phyloP scores from a whole-genome alignment of 2,797 vertebrate species.

The Eulemur rubriventer region DNA sequence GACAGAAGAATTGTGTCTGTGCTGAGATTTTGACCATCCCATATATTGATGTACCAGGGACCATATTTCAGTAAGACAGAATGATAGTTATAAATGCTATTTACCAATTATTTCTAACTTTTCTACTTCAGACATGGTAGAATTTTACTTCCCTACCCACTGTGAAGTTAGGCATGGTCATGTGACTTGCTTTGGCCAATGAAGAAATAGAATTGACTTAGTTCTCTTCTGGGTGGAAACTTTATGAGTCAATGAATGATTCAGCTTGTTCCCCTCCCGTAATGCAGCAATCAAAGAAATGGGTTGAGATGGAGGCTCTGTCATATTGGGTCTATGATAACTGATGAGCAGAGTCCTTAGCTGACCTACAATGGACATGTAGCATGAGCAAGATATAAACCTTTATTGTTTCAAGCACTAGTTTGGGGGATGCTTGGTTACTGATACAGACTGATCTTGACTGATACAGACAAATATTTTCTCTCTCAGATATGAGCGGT shows the following conservation, averaged over 20 bases:
- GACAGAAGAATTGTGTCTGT: background rate
- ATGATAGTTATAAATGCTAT: background rate
- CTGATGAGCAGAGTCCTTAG: background rate
- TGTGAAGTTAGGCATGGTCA: background rate
- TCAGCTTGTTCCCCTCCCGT: background rate
- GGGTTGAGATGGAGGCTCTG: background rate
- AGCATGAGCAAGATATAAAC: constrained; percentile 18
- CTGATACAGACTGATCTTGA: background rate
- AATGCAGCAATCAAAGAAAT: background rate
- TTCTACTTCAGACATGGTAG: background rate
- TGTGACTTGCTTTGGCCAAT: background rate
- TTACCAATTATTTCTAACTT: constrained; percentile 6
- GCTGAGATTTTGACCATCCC: constrained; percentile 5
- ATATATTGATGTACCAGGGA: background rate
- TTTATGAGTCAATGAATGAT: background rate
- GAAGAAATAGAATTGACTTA: constrained; percentile 33
- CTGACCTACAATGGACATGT: background rate
- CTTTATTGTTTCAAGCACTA: background rate
- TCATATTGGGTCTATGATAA: background rate
- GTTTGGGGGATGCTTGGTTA: background rate
- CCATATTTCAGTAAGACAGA: background rate
- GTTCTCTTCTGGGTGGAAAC: constrained; percentile 16
- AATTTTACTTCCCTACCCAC: background rate
- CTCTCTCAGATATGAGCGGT: background rate
- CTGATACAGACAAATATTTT: background rate